Evolutionary conservation across 2,797 vertebrate genomes (phyloP).

Genomic region (Chiroxiphia lanceolata): DNA sequence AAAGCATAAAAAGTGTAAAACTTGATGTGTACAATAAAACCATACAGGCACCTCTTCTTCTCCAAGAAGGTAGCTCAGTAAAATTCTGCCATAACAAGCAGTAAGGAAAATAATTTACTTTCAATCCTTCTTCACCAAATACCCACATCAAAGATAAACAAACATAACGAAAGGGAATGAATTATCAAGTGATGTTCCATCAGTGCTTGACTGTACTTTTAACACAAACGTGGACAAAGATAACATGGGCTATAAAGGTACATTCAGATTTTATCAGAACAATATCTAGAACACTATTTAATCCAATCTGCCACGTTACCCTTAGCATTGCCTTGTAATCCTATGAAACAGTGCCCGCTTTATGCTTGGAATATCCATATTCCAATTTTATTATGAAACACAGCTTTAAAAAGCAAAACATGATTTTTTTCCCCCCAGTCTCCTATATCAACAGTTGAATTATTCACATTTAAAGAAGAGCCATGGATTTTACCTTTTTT

Average conservation of each 20-base stretch:
- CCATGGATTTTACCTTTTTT: neutral
- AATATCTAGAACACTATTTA: neutral
- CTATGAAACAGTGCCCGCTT: neutral
- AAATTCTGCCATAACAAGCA: neutral
- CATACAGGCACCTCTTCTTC: neutral
- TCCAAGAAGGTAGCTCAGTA: neutral
- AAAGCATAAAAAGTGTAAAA: neutral
- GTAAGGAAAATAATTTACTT: neutral
- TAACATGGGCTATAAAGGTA: neutral
- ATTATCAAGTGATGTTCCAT: neutral
- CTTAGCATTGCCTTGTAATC: neutral
- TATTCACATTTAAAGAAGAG: slow-evolving; percentile 6
- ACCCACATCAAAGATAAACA: neutral
- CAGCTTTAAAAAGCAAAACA: neutral
- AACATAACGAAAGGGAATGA: neutral
- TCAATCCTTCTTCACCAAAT: neutral
- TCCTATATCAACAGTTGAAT: neutral
- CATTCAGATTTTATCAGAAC: neutral
- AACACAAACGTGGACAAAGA: neutral
- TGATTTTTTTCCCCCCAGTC: neutral
- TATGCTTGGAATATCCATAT: neutral
- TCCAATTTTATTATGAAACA: neutral
- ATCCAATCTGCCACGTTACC: neutral
- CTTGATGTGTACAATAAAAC: neutral
- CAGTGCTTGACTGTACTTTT: neutral